A percentile compares a stretch with the other conserved stretches of the same genome.
These are phyloP conservation scores for Acanthurus lineatus DNA, from an alignment of 2,797 vertebrate genomes.

Conservation along the genomic window DNA sequence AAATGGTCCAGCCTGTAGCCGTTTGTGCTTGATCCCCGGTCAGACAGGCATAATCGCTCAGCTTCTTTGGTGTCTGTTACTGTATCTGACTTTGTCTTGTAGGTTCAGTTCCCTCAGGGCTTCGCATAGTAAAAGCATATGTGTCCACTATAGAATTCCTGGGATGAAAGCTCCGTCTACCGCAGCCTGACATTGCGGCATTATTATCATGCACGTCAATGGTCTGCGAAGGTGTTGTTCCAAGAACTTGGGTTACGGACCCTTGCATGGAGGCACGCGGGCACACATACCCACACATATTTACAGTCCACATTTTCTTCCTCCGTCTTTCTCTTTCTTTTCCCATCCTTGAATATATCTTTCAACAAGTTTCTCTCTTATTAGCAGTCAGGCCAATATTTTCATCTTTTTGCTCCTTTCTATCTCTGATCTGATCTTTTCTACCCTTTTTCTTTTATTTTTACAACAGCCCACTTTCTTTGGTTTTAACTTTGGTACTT, in stretches of 20 bases:
- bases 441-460: background rate
- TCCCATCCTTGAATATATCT: slow-evolving; percentile 31
- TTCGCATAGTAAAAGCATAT: slow-evolving; percentile 74
- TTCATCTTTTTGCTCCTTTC: slow-evolving; percentile 1
- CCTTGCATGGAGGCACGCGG: slow-evolving; percentile 29
- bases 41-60: slow-evolving; percentile 60
- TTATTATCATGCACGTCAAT: slow-evolving; percentile 69
- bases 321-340: slow-evolving; percentile 5
- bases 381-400: slow-evolving; percentile 12
- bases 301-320: slow-evolving; percentile 15
- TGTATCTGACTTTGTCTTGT: slow-evolving; percentile 61
- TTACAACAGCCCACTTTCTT: background rate
- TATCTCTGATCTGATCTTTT: background rate
- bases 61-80: slow-evolving; percentile 66
- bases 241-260: slow-evolving; percentile 61
- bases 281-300: slow-evolving; percentile 5
- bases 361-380: slow-evolving; percentile 31
- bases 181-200: slow-evolving; percentile 53
- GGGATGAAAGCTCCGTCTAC: slow-evolving; percentile 64
- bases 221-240: slow-evolving; percentile 72
- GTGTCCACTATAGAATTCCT: slow-evolving; percentile 70
- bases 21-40: slow-evolving; percentile 56
- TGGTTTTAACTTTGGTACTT: background rate
- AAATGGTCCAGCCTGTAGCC: slow-evolving; percentile 48
- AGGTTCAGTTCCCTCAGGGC: slow-evolving; percentile 53